phyloP scores from a whole-genome alignment of 2,888 invertebrate species.

The Scaptodrosophila latifasciaeformis region DNA sequence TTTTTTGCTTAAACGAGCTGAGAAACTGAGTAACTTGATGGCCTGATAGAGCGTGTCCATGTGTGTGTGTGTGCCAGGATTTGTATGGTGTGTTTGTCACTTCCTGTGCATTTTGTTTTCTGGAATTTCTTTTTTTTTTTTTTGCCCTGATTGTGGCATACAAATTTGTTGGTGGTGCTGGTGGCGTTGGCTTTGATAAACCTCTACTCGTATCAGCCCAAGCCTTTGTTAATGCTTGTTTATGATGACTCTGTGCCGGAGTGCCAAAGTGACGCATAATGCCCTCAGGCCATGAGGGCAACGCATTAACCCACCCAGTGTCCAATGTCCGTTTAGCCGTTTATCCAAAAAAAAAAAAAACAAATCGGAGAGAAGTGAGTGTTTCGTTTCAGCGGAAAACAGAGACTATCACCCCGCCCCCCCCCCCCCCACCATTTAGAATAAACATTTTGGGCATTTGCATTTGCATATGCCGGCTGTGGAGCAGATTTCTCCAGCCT shows the following conservation, averaged over 20 bases:
- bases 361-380: too few species aligned
- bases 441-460: conserved; percentile 16
- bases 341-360: too few species aligned
- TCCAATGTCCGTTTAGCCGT: too few species aligned
- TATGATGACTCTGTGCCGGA: neutral
- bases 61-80: too few species aligned
- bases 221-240: conserved; percentile 7
- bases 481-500: neutral
- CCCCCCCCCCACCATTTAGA: conserved; percentile 13
- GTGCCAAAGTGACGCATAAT: conserved; percentile 1
- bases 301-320: too few species aligned
- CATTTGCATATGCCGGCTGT: conserved; percentile 11
- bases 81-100: neutral
- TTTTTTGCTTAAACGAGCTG: neutral
- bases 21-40: neutral
- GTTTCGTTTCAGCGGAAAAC: too few species aligned
- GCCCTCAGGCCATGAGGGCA: too few species aligned
- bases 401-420: too few species aligned
- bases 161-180: neutral
- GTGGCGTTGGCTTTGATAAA: neutral
- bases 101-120: neutral
- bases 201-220: neutral
- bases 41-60: conserved; percentile 1
- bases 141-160: neutral
- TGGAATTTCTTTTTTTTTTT: neutral